These are phyloP conservation scores for Acyrthosiphon pisum DNA, from an alignment of 1,140 invertebrate species.

Conservation along the genomic window DNA sequence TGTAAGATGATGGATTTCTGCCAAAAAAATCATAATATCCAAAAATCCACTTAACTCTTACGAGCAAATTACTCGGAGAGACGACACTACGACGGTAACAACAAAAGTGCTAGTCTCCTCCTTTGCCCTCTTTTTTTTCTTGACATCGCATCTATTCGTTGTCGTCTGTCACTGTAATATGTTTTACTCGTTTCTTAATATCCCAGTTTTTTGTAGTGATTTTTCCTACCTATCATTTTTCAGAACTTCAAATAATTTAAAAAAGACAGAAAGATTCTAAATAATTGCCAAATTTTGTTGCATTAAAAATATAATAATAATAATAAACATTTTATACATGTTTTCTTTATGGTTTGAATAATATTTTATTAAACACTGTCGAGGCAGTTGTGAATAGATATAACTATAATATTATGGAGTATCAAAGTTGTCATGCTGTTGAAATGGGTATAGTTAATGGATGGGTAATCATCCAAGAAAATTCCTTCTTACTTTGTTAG, in stretches of 20 bases:
- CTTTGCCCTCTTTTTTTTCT: constrained; percentile 35
- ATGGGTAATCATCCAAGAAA: constrained; percentile 38
- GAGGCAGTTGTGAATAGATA: not conserved
- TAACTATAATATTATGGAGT: not conserved
- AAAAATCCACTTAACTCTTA: constrained; percentile 50
- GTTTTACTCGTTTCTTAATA: not conserved
- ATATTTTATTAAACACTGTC: not conserved
- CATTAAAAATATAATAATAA: not conserved
- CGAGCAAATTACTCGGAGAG: constrained; percentile 13
- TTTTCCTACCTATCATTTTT: not conserved
- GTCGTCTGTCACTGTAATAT: constrained; percentile 22
- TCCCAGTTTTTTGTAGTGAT: not conserved
- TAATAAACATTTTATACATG: not conserved
- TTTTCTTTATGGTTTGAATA: not conserved
- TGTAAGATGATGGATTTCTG: constrained; percentile 32
- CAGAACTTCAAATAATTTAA: not conserved
- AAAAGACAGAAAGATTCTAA: not conserved
- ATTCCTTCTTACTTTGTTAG: constrained; percentile 35
- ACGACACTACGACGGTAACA: not conserved
- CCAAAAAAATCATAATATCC: constrained; percentile 37
- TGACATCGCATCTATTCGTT: constrained; percentile 1
- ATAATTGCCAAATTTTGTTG: not conserved
- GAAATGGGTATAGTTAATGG: constrained; percentile 41
- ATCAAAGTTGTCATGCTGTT: constrained; percentile 38
- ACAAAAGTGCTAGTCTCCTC: not conserved